phyloP scores from a whole-genome alignment of 2,888 invertebrate genomes.

The Cheilosia scutellata region DNA sequence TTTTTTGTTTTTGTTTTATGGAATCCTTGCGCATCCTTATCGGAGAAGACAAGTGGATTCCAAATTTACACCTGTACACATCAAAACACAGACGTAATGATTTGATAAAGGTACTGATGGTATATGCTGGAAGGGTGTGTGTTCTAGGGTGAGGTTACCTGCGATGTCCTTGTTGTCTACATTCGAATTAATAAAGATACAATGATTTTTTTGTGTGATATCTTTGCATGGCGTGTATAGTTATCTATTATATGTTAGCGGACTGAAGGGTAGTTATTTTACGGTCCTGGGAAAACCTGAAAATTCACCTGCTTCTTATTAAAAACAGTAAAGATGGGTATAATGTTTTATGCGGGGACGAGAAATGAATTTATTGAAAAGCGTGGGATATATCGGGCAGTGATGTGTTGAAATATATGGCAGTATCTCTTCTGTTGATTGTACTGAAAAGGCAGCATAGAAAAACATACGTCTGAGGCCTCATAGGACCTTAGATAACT shows the following conservation, averaged over 20 bases:
- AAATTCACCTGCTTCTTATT: slow-evolving; percentile 13
- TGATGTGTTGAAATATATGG: no score
- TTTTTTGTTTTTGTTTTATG: slow-evolving; percentile 9
- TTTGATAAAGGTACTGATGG: slow-evolving; percentile 60
- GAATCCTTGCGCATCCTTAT: slow-evolving; percentile 35
- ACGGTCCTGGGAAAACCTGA: not conserved
- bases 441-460: no score
- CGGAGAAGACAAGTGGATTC: slow-evolving; percentile 48
- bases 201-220: slow-evolving; percentile 4
- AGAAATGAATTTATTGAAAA: not conserved
- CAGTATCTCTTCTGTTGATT: no score
- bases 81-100: slow-evolving; percentile 52
- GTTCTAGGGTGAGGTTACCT: slow-evolving; percentile 14
- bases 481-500: no score
- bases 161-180: slow-evolving; percentile 27
- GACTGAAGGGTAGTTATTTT: slow-evolving; percentile 6
- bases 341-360: no score
- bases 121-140: not conserved
- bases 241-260: slow-evolving; percentile 15
- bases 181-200: slow-evolving; percentile 36
- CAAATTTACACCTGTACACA: slow-evolving; percentile 68
- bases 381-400: no score
- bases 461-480: no score
- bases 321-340: not conserved
- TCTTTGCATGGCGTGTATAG: slow-evolving; percentile 21